Evolutionary conservation across 2,888 invertebrate genomes (phyloP), one percentile per base, ranked within the genome.

Genomic region (Rhagonycha fulva): DNA sequence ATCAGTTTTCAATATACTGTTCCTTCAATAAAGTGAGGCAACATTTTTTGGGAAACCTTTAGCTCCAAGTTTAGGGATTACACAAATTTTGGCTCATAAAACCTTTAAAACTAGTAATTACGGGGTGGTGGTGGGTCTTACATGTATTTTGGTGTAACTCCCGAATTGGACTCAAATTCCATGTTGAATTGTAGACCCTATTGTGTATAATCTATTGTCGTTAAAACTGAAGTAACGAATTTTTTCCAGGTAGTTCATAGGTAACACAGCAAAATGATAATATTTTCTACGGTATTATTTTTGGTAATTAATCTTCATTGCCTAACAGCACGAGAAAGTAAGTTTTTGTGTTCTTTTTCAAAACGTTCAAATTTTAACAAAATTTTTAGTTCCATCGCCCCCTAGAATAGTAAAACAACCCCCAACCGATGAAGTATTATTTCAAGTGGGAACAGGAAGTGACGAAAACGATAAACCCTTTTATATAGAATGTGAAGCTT

Each of bases 401-500:
- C 98, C 98, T 74, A 91, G 94, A 87, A 97, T 98, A 86, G 93
- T 95, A 80, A 97, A 97, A 88, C 96, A 98, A 88, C 97, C 98
- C 66, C 96, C 96, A 69, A 94, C 94, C 77, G 96, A 96, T 86
- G 97, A 97, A 89, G 91, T 96, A 83, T 91, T 97, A 79, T 98
- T 97, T 88, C 96, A 97, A 92, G 97, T 97, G 81, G 95, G 94
- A 67, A 93, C 94, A 85, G 77, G 70, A 14, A 66, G 61, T 19
- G 91, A 93, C 72, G 96, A 97, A 89, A 95, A 94, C 85, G 95
- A 97, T 88, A 97, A 96, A 87, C 97, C 97, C 70, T 97, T 97
- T 89, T 94, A 96, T 84, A 95, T 99, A 82, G 97, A 98, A 88
- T 99, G 99, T 88, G 96, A 97, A 88, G 99, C 99, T 12, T 95